A percentile compares a stretch with the other conserved stretches of the same genome.
Evolutionary conservation across 2,113 vertebrate species (phyloP).

Genomic region (Sisor rabdophorus): DNA sequence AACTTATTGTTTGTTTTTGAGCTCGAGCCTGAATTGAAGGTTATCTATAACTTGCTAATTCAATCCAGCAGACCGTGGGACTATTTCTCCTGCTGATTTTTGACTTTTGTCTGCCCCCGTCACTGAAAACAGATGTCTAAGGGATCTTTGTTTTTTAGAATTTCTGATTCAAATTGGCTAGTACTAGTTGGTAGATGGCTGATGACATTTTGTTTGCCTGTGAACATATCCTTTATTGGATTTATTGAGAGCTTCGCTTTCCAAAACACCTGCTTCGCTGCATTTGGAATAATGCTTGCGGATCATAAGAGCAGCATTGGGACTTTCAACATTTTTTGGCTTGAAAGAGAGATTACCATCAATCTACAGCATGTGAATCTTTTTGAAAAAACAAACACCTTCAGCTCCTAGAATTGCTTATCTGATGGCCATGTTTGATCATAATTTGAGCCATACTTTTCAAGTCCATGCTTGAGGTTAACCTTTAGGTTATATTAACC

Average conservation of each 20-base stretch:
- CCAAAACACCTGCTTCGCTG: slow-evolving; percentile 64
- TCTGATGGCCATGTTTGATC: background rate
- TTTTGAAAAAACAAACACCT: slow-evolving; percentile 2
- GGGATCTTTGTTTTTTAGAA: slow-evolving; percentile 54
- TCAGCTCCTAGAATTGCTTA: background rate
- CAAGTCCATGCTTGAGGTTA: background rate
- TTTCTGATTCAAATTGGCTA: slow-evolving; percentile 63
- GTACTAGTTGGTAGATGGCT: slow-evolving; percentile 56
- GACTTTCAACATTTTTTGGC: slow-evolving; percentile 1
- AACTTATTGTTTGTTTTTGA: slow-evolving; percentile 62
- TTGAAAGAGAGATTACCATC: background rate
- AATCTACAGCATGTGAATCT: background rate
- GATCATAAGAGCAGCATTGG: slow-evolving; percentile 45
- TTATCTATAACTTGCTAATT: slow-evolving; percentile 72
- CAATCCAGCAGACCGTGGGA: slow-evolving; percentile 62
- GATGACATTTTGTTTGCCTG: slow-evolving; percentile 70
- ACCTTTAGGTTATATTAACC: background rate
- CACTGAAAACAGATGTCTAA: slow-evolving; percentile 72
- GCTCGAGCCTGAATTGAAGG: slow-evolving; percentile 58
- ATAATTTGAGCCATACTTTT: slow-evolving; percentile 6
- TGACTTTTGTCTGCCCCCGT: slow-evolving; percentile 63
- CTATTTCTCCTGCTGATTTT: slow-evolving; percentile 62
- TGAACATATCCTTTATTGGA: slow-evolving; percentile 64
- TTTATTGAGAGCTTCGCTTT: slow-evolving; percentile 62
- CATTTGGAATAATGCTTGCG: slow-evolving; percentile 38